A percentile compares a stretch with the other conserved stretches of the same genome.
Evolutionary conservation across 1,140 invertebrate species (phyloP).

Genomic region (Heliconius hermathena): DNA sequence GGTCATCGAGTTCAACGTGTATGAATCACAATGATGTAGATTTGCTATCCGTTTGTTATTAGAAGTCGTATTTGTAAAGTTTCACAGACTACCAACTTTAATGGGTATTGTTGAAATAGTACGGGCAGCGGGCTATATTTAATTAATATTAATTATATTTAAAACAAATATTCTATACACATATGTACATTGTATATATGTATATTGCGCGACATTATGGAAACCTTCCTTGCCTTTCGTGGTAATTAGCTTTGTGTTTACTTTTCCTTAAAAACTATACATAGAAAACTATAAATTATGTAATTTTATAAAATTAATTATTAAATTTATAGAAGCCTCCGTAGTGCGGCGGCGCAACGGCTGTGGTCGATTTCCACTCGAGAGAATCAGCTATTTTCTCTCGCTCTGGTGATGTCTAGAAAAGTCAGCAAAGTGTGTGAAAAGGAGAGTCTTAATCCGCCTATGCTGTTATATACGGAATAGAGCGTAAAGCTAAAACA

Average conservation of each 20-base stretch:
- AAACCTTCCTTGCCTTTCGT: not conserved
- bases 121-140: not conserved
- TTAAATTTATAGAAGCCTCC: too few relatives aligned
- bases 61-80: not conserved
- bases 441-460: too few relatives aligned
- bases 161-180: not conserved
- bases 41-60: not conserved
- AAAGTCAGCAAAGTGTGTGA: too few relatives aligned
- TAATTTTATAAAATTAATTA: too few relatives aligned
- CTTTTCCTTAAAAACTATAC: not conserved
- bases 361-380: too few relatives aligned
- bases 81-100: not conserved
- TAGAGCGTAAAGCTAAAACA: not conserved
- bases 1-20: too few relatives aligned
- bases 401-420: too few relatives aligned
- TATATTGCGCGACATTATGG: not conserved
- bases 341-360: too few relatives aligned
- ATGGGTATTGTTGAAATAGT: not conserved
- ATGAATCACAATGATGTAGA: too few relatives aligned
- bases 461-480: too few relatives aligned
- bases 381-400: too few relatives aligned
- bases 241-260: not conserved
- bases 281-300: too few relatives aligned
- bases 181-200: not conserved
- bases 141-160: not conserved